Percentiles rank a stretch among this genome's conserved stretches.
These are phyloP conservation scores for Tipula lateralis DNA, from an alignment of 2,888 invertebrate genomes.

Conservation along the genomic window DNA sequence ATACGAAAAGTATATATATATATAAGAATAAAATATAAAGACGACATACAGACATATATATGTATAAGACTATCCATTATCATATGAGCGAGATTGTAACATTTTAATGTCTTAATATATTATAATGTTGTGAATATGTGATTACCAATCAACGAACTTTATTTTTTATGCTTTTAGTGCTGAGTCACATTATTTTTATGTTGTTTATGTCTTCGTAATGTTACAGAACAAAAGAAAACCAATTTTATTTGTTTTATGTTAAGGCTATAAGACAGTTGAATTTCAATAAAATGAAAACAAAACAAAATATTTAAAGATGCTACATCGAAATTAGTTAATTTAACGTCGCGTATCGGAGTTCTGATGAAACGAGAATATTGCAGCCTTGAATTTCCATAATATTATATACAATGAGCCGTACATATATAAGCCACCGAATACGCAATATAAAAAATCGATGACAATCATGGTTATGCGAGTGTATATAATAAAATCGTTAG, in stretches of 20 bases:
- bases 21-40: too few relatives aligned
- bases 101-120: slow-evolving; percentile 1
- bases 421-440: not conserved
- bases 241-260: not conserved
- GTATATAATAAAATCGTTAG: not conserved
- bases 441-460: not conserved
- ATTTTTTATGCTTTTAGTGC: slow-evolving; percentile 4
- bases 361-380: not conserved
- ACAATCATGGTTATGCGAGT: not conserved
- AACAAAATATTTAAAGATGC: not conserved
- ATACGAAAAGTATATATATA: not conserved
- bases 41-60: not conserved
- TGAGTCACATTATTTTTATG: slow-evolving; percentile 16
- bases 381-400: not conserved
- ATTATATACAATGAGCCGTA: not conserved
- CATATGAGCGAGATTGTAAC: slow-evolving; percentile 24
- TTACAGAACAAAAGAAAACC: not conserved
- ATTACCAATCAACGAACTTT: slow-evolving; percentile 24
- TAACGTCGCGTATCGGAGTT: not conserved
- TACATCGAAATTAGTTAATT: not conserved
- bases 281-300: too few relatives aligned
- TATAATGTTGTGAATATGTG: slow-evolving; percentile 19
- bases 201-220: not conserved
- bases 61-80: not conserved
- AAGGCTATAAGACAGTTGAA: not conserved